Percentiles rank a stretch among this genome's conserved stretches.
Evolutionary conservation across 2,888 invertebrate species (phyloP).

Genomic region (Ornithoptera priamus): DNA sequence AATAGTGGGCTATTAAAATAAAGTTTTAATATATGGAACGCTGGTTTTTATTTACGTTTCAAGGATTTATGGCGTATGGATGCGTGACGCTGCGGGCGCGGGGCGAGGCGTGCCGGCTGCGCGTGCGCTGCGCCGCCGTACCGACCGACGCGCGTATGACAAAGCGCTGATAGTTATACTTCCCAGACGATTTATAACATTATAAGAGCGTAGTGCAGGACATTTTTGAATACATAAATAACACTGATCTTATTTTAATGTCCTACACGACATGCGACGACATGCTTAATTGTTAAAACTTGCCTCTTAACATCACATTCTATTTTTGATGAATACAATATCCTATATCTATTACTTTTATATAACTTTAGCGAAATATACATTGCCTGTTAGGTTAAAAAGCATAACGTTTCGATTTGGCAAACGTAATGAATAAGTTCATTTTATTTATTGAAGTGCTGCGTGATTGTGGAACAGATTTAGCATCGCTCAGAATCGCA

Average conservation of each 20-base stretch:
- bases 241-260: conserved; percentile 78
- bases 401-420: conserved; percentile 32
- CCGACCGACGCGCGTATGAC: conserved; percentile 65
- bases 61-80: conserved; percentile 69
- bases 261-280: conserved; percentile 76
- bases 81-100: conserved; percentile 48
- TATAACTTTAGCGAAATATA: conserved; percentile 9
- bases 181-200: conserved; percentile 79
- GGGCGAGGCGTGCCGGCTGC: conserved; percentile 34
- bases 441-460: conserved; percentile 39
- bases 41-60: conserved; percentile 73
- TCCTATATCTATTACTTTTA: conserved; percentile 43
- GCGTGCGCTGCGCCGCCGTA: conserved; percentile 39
- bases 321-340: conserved; percentile 66
- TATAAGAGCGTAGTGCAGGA: conserved; percentile 73
- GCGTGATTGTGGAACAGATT: conserved; percentile 41
- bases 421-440: conserved; percentile 30
- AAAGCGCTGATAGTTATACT: conserved; percentile 76
- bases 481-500: conserved; percentile 46
- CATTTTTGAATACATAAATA: conserved; percentile 75
- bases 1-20: conserved; percentile 77
- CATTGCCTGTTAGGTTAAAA: conserved; percentile 21
- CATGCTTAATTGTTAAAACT: conserved; percentile 71
- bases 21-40: conserved; percentile 77
- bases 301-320: conserved; percentile 59